Base-by-base conservation (phyloP, 2,888 invertebrate species). In the Geophilus truncorum region DNA sequence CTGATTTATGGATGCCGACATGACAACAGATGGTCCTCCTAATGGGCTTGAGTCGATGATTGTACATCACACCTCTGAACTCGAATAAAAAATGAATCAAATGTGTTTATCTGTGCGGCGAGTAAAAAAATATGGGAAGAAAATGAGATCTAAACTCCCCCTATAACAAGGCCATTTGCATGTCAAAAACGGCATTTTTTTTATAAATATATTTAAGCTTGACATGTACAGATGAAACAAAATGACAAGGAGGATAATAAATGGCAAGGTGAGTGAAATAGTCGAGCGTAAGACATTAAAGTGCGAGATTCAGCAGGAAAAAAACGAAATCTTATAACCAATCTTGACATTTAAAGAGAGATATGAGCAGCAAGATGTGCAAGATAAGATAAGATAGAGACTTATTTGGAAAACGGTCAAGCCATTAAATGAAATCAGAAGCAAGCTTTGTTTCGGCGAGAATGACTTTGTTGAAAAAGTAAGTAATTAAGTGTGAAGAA, bases 21-120 rank as follows among this genome's bases (percentile, higher is more conserved):
- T 70, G 70, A 70, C 70, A 70, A 70, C 70, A 70, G 70, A 70
- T 70, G 70, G 70, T 70, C 70, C 70, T 70, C 70, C 70, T 70
- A 70, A 70, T 70, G 70, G 70, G 70, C 28, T 28, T 70, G 25
- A 70, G 70, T 70, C 70, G 70, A 70, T 70, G 70, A 70, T 70
- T 70, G 70, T 70, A 70, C 25, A 70, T 70, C 70, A 70, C 70
- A 70, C 70, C 70, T 70, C 70, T 70, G 70, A 70, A 70, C 70
- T 70, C 70, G 70, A 10, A 70, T 70, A 70, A 70, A 70, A 70
- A 70, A 70, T 12, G 70, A 70, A 70, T 70, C 70, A 70, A 70
- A 70, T 70, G 28, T 25, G 28, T 70, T 70, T 70, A 25, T 70
- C 70, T 25, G 25, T 51, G 10, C 1, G 12, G 5, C 70, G 10